Evolutionary conservation across 2,797 vertebrate species (phyloP).

Genomic region (Pteropus rufus): DNA sequence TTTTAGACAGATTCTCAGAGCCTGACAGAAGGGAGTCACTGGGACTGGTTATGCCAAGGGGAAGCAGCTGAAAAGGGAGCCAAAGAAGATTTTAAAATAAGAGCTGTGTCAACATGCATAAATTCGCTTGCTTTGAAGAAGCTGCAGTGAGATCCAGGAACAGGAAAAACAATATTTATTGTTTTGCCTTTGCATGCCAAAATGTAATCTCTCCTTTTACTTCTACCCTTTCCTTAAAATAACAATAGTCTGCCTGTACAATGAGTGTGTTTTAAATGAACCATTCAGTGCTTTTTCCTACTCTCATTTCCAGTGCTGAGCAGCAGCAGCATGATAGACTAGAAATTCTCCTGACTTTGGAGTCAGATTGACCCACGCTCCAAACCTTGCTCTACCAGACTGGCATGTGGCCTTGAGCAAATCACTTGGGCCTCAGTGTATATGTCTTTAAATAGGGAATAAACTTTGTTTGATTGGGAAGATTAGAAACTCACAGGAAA

Average conservation of each 20-base stretch:
- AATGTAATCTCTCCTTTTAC: conserved; percentile 46
- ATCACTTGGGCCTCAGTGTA: background rate
- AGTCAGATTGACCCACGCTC: background rate
- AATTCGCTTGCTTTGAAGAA: conserved; percentile 65
- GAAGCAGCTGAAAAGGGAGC: conserved; percentile 33
- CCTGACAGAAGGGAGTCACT: background rate
- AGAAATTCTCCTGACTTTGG: conserved; percentile 27
- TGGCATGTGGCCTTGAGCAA: background rate
- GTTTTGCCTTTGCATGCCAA: conserved; percentile 52
- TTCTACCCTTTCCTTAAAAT: conserved; percentile 36
- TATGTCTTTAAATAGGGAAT: background rate
- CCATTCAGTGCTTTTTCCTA: conserved; percentile 24
- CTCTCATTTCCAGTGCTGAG: background rate
- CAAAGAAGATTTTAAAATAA: conserved; percentile 59
- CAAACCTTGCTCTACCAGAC: background rate
- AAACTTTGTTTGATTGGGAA: background rate
- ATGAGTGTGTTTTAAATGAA: conserved; percentile 43
- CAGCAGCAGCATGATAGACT: background rate
- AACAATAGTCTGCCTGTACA: conserved; percentile 40
- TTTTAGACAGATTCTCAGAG: background rate
- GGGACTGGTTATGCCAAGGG: conserved; percentile 1
- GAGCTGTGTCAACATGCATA: conserved; percentile 53
- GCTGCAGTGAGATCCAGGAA: conserved; percentile 46
- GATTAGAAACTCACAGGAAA: background rate
- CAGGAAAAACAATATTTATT: conserved; percentile 58